A percentile compares a stretch with the other conserved stretches of the same genome.
phyloP scores from a whole-genome alignment of 1,140 invertebrate species.

The Bilobella aurantiaca region DNA sequence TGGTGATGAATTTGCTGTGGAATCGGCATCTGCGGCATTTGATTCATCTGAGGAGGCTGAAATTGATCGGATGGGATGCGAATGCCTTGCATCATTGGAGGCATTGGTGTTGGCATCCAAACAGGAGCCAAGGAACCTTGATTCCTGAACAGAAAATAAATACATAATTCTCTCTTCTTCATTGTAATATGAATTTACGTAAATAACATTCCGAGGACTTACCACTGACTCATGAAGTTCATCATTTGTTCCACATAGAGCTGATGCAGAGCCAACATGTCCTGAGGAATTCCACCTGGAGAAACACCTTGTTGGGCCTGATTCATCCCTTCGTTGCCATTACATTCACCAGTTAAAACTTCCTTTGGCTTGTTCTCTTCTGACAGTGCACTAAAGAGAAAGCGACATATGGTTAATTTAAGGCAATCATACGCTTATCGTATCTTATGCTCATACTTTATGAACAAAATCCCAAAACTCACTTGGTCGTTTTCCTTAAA shows the following conservation, averaged over 20 bases:
- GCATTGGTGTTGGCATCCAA: not conserved
- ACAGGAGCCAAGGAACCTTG: not conserved
- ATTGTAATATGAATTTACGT: not conserved
- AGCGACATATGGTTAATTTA: not conserved
- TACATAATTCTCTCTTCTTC: not conserved
- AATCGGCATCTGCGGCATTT: no score
- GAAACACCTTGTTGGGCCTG: not conserved
- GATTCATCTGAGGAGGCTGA: not conserved
- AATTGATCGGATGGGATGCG: not conserved
- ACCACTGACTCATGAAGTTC: slow-evolving; percentile 30
- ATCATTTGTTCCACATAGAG: slow-evolving; percentile 31
- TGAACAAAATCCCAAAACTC: no score
- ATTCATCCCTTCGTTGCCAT: not conserved
- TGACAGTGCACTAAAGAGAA: not conserved
- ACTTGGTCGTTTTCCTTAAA: not conserved
- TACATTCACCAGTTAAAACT: not conserved
- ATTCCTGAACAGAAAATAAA: not conserved
- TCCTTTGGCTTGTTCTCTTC: slow-evolving; percentile 3
- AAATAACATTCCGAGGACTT: not conserved
- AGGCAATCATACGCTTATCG: not conserved
- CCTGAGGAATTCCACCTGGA: slow-evolving; percentile 20
- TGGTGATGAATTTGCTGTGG: no score
- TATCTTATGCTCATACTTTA: no score
- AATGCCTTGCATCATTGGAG: not conserved
- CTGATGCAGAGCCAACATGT: slow-evolving; percentile 28